Conservation (phyloP, 1,140 invertebrate species). For the Ostrea denselamellosa region DNA sequence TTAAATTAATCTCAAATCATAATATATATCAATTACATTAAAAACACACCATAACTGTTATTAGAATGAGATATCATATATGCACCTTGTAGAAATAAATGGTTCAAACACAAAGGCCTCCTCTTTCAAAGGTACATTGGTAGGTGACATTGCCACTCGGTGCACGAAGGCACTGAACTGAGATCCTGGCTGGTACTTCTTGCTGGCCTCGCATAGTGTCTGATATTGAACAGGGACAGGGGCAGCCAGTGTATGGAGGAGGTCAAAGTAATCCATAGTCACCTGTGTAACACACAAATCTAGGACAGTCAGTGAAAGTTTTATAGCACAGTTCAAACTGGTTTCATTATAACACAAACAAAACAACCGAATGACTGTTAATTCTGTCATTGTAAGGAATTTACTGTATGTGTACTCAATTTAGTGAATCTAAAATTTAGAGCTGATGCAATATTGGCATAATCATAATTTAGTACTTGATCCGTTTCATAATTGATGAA, state of each 20-base stretch:
- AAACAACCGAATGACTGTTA: neutral
- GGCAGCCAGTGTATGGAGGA: constrained; percentile 80
- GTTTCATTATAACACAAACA: neutral
- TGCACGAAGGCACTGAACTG: constrained; percentile 82
- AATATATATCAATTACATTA: constrained; percentile 40
- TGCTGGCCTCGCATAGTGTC: constrained; percentile 80
- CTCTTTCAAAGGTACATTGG: constrained; percentile 49
- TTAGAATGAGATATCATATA: neutral
- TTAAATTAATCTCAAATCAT: neutral
- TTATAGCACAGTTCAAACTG: constrained; percentile 11
- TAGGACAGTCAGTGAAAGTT: neutral
- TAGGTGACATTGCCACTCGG: constrained; percentile 72
- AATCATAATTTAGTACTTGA: no score
- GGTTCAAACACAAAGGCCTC: constrained; percentile 80
- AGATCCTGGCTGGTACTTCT: constrained; percentile 81
- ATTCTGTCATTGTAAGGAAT: no score
- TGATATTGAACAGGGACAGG: constrained; percentile 81
- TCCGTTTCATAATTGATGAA: no score
- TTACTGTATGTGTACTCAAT: no score
- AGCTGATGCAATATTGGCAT: no score
- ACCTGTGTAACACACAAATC: constrained; percentile 69
- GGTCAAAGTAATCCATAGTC: constrained; percentile 82
- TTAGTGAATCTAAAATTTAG: no score
- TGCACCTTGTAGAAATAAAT: constrained; percentile 40
- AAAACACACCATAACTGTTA: neutral